Percentiles rank a stretch among this genome's conserved stretches.
Evolutionary conservation across 2,113 vertebrate species (phyloP).

Genomic region (Bagarius yarrelli): DNA sequence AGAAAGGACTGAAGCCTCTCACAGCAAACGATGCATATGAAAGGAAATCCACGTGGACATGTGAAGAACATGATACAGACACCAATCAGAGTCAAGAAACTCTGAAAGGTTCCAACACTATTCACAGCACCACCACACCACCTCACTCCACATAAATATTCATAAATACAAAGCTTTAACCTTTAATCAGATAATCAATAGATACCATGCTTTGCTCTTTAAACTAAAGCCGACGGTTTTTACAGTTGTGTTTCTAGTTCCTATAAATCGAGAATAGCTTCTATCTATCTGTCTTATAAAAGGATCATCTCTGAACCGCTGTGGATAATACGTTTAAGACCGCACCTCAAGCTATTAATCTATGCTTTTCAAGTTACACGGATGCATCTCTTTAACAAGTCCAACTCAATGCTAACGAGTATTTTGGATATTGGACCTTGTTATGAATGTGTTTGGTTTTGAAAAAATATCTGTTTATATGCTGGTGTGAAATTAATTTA

Average conservation of each 20-base stretch:
- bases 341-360: background rate
- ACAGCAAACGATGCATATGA: background rate
- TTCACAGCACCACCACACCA: background rate
- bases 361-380: background rate
- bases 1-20: background rate
- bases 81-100: background rate
- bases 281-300: background rate
- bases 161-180: conserved; percentile 90
- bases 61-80: background rate
- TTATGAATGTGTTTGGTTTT: background rate
- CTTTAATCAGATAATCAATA: background rate
- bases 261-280: background rate
- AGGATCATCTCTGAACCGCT: background rate
- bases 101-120: background rate
- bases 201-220: conserved; percentile 8
- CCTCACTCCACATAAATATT: background rate
- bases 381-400: background rate
- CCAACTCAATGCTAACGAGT: background rate
- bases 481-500: no score
- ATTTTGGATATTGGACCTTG: background rate
- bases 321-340: background rate
- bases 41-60: background rate
- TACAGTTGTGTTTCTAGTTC: background rate
- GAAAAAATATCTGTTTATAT: background rate
- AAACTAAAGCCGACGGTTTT: background rate